These are phyloP conservation scores for Nematolebias whitei DNA, from an alignment of 2,113 vertebrate species.

Conservation along the genomic window DNA sequence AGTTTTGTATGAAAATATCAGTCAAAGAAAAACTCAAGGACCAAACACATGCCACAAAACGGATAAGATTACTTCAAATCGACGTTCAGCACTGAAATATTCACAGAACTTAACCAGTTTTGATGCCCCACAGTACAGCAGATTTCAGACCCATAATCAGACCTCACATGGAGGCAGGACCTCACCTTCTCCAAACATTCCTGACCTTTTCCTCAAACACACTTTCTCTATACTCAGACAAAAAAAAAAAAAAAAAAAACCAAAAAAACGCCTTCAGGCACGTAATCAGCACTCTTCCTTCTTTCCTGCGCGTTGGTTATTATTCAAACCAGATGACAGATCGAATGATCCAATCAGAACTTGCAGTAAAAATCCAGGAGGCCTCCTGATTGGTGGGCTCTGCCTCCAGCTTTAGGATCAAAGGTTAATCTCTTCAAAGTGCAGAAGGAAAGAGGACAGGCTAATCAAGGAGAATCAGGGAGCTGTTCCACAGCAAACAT, in stretches of 20 bases:
- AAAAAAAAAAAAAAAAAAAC: constrained; percentile 17
- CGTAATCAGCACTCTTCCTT: constrained; percentile 61
- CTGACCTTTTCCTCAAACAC: constrained; percentile 6
- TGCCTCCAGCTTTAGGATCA: constrained; percentile 41
- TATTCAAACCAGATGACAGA: constrained; percentile 67
- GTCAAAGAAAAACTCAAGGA: too few relatives aligned
- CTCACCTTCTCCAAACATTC: constrained; percentile 7
- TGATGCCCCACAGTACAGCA: too few relatives aligned
- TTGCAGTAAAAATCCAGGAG: constrained; percentile 64
- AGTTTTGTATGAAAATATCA: too few relatives aligned
- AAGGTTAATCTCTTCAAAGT: constrained; percentile 66
- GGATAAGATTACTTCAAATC: background rate
- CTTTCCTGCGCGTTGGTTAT: constrained; percentile 44
- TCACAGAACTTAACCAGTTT: background rate
- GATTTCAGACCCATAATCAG: background rate
- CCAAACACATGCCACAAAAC: background rate
- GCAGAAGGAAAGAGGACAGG: background rate
- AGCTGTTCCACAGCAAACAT: background rate
- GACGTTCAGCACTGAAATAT: background rate
- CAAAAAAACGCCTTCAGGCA: constrained; percentile 22
- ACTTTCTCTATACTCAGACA: background rate
- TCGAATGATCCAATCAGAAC: constrained; percentile 61
- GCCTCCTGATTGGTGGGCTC: constrained; percentile 60
- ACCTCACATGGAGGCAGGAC: background rate
- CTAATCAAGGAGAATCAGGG: constrained; percentile 37